Base-by-base conservation (phyloP, 2,113 vertebrate genomes). In the Tonatia bakeri region DNA sequence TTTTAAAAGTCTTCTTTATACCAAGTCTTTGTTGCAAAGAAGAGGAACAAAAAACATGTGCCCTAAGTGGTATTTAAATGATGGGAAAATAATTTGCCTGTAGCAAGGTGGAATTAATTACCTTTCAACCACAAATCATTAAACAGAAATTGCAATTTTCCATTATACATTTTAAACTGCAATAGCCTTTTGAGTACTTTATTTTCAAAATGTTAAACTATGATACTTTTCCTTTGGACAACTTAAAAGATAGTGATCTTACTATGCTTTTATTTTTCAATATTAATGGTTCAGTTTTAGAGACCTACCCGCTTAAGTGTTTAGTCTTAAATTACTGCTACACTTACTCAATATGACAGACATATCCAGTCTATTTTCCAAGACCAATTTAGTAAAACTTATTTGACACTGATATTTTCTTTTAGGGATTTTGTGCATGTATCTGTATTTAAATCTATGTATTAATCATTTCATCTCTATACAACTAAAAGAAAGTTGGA, bases 61-160 rank as follows among this genome's bases (percentile, higher is more conserved):
- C 92, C 82, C 67, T 96, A 91, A 90, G 84, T 38, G 82, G 76
- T 82, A 94, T 54, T 36, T 70, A 91, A 97, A 94, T 83, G 65
- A 24, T 84, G 65, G 97, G 95, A 91, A 97, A 97, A 85, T 82
- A 94, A 97, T 96, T 96, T 95, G 88, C 95, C 90, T 96, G 94
- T 96, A 45, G 72, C 72, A 97, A 97, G 61, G 81, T 65, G 47
- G 76, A 98, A 94, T 96, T 97, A 97, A 98, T 98, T 98, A 97
- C 88, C 77, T 88, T 91, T 81, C 77, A 90, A 80, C 40, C 28
- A 96, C 84, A 76, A 67, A 95, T 95, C 94, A 83, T 91, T 94
- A 92, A 97, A 87, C n/a, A 97, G 84, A 70, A 94, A 36, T 73
- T 77, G 64, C 56, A 85, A 77, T 70, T 77, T 97, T 87, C 91